Percentiles rank a stretch among this genome's conserved stretches.
Evolutionary conservation across 1,140 invertebrate genomes (phyloP).

Genomic region (Ditylenchus dipsaci): DNA sequence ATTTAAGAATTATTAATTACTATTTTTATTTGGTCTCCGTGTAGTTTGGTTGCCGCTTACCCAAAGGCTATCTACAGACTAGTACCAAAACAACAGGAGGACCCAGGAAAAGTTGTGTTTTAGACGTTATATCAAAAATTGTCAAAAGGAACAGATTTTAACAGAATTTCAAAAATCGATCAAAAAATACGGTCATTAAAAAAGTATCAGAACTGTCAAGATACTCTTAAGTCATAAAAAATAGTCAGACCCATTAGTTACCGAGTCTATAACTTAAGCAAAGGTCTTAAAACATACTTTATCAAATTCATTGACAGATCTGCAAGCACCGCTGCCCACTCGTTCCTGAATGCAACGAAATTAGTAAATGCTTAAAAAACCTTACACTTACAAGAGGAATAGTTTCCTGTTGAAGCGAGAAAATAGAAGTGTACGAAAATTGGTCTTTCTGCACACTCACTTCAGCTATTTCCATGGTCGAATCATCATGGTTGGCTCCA

Average conservation of each 20-base stretch:
- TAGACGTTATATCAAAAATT: too few relatives aligned
- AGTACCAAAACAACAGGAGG: too few relatives aligned
- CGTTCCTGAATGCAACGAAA: slow-evolving; percentile 16
- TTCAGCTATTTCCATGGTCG: not conserved
- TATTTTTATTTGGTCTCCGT: too few relatives aligned
- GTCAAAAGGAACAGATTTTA: not conserved
- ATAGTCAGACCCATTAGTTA: not conserved
- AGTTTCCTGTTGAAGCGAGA: not conserved
- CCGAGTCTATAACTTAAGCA: not conserved
- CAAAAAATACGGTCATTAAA: not conserved
- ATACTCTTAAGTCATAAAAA: not conserved
- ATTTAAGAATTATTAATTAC: too few relatives aligned
- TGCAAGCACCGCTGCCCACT: slow-evolving; percentile 73
- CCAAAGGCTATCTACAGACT: too few relatives aligned
- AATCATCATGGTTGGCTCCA: too few relatives aligned
- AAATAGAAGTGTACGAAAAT: slow-evolving; percentile 1
- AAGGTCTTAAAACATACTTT: slow-evolving; percentile 86
- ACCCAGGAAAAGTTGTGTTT: too few relatives aligned
- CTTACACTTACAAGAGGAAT: not conserved
- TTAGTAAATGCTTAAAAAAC: not conserved
- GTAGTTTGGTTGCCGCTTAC: too few relatives aligned
- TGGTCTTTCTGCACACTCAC: not conserved
- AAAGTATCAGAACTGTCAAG: too few relatives aligned
- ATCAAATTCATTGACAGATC: slow-evolving; percentile 90
- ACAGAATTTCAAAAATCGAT: not conserved